A percentile compares a stretch with the other conserved stretches of the same genome.
These are phyloP conservation scores for Fragum sueziense DNA, from an alignment of 2,888 invertebrate species.

Conservation along the genomic window DNA sequence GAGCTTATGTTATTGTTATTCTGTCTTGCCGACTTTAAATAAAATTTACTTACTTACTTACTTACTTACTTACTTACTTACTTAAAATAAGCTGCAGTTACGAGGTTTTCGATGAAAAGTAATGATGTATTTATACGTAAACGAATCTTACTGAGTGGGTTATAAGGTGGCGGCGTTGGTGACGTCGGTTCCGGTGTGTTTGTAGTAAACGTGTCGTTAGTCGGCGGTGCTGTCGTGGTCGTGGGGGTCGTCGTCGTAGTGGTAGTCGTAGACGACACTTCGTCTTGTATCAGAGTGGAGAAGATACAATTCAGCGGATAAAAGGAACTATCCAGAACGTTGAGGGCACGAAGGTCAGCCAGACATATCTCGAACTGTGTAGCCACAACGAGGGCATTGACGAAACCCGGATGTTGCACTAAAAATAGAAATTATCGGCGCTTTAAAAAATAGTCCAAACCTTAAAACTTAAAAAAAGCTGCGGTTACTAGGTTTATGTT, in stretches of 20 bases:
- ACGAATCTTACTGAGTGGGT: background rate
- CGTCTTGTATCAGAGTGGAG: background rate
- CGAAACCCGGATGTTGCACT: background rate
- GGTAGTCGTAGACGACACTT: background rate
- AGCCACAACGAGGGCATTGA: background rate
- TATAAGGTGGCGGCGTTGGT: background rate
- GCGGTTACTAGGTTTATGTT: too few species aligned
- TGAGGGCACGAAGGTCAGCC: constrained; percentile 2
- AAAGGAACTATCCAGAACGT: background rate
- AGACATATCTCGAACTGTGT: background rate
- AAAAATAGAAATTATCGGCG: too few species aligned
- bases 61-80: too few species aligned
- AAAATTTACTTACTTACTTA: too few species aligned
- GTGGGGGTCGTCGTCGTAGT: background rate
- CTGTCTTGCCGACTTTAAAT: too few species aligned
- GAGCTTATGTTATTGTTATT: too few species aligned
- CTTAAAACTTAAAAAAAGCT: too few species aligned
- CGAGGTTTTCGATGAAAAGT: too few species aligned
- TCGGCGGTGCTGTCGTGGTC: background rate
- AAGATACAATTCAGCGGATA: background rate
- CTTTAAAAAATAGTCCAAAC: too few species aligned
- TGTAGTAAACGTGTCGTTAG: background rate
- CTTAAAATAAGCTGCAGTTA: too few species aligned
- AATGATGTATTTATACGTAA: background rate
- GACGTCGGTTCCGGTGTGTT: background rate